A percentile compares a stretch with the other conserved stretches of the same genome.
Evolutionary conservation across 2,797 vertebrate species (phyloP).

Genomic region (Notoglanidium macrostoma): DNA sequence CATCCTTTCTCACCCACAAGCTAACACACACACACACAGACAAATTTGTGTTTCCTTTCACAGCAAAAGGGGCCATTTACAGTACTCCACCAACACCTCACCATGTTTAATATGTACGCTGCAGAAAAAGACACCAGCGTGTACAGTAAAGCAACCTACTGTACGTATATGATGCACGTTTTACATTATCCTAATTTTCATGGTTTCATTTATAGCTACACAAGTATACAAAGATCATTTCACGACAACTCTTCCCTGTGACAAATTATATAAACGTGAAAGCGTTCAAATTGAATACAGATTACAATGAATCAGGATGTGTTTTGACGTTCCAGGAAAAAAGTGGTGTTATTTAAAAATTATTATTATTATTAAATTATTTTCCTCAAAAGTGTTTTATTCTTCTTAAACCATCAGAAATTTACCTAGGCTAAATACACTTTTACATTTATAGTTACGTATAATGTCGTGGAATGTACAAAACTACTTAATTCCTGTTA

Average conservation of each 20-base stretch:
- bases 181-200: not conserved
- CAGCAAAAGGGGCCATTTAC: slow-evolving; percentile 24
- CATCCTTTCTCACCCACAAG: slow-evolving; percentile 18
- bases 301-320: not conserved
- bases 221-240: not conserved
- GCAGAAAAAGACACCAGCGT: not conserved
- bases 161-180: not conserved
- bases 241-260: not conserved
- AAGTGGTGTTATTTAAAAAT: not conserved
- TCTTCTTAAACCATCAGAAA: not conserved
- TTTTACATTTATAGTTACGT: not conserved
- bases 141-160: not conserved
- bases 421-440: not conserved
- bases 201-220: not conserved
- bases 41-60: slow-evolving; percentile 41
- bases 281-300: not conserved
- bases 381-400: not conserved
- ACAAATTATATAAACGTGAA: not conserved
- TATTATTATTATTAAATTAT: not conserved
- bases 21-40: not conserved
- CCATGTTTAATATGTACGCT: slow-evolving; percentile 9
- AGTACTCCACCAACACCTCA: slow-evolving; percentile 30
- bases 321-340: not conserved
- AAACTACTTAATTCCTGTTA: not conserved
- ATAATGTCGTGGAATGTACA: not conserved